Base-by-base conservation (phyloP, 2,888 invertebrate genomes). In the Oscheius sp. region DNA sequence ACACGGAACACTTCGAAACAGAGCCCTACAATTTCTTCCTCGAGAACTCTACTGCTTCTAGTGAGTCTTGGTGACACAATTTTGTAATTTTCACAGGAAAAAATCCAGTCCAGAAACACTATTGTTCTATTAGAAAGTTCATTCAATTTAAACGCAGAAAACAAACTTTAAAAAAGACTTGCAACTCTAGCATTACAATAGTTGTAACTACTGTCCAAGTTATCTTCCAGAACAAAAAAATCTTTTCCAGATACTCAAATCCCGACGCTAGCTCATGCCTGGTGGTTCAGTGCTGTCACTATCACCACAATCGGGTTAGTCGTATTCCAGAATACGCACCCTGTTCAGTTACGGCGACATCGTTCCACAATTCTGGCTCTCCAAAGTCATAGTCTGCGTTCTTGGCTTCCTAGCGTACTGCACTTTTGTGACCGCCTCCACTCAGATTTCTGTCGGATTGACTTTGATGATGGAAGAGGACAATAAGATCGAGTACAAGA, bases 251-350 rank as follows among this genome's bases (percentile, higher is more conserved):
- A 76, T 42, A 32, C 68, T 2, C 68, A n/a, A n/a, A 77, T 81
- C 58, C 77, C 76, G 2, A 79, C 79, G 4, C 76, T 81, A 68
- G 79, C 81, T 7, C 84, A 87, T 33, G 79, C 87, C 0, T 82
- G 86, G 78, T 87, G 87, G 87, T 87, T 85, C 70, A 81, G 79
- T 7, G 79, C 79, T 2, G 84, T 87, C 32, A 80, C 86, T 3
- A 77, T 86, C 1, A 42, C 84, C 42, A 86, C 84, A 10, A 80
- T 86, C 13, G 84, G 81, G 82, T 73, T 42, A 42, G 3, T 42
- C 42, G 21, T 21, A 21, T 42, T 11, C 33, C 11, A 32, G n/a
- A 11, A 58, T 9, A 57, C 57, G 21, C 2, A 4, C 2, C 3
- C 4, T 50, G 37, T 59, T 71, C 53, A 82, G 85, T 29, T 86